Evolutionary conservation across 2,888 invertebrate genomes (phyloP).

Genomic region (Allolobophora icterica): DNA sequence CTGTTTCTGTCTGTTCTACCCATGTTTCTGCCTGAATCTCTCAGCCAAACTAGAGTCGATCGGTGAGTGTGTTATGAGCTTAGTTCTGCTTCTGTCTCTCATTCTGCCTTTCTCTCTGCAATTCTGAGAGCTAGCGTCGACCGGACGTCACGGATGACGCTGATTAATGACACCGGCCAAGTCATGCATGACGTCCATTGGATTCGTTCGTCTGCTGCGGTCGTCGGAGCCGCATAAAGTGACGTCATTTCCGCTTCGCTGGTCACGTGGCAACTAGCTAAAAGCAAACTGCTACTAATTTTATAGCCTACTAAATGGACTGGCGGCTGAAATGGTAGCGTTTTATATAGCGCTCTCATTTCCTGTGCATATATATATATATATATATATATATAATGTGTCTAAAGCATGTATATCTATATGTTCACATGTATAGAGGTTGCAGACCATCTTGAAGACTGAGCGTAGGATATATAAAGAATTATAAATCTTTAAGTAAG

Average conservation of each 20-base stretch:
- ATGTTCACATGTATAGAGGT: neutral
- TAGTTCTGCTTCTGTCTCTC: no score
- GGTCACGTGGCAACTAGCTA: slow-evolving; percentile 11
- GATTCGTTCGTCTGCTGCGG: neutral
- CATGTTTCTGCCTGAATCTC: no score
- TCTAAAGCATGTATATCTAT: neutral
- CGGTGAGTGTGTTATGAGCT: no score
- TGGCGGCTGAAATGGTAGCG: neutral
- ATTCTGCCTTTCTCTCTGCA: neutral
- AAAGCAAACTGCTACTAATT: slow-evolving; percentile 14
- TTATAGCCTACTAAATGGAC: neutral
- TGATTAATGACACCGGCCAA: slow-evolving; percentile 12
- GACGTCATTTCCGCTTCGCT: slow-evolving; percentile 17
- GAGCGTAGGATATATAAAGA: no score
- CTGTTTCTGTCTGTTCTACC: no score
- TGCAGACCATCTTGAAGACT: no score
- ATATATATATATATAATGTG: neutral
- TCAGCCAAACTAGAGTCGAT: no score
- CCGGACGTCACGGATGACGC: slow-evolving; percentile 22
- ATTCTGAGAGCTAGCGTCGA: neutral
- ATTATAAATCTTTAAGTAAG: no score
- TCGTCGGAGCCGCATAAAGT: neutral
- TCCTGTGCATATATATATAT: neutral
- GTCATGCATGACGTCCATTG: neutral
- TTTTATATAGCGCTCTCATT: neutral